These are phyloP conservation scores for Panthera uncia DNA, from an alignment of 2,113 vertebrate species.

Conservation along the genomic window DNA sequence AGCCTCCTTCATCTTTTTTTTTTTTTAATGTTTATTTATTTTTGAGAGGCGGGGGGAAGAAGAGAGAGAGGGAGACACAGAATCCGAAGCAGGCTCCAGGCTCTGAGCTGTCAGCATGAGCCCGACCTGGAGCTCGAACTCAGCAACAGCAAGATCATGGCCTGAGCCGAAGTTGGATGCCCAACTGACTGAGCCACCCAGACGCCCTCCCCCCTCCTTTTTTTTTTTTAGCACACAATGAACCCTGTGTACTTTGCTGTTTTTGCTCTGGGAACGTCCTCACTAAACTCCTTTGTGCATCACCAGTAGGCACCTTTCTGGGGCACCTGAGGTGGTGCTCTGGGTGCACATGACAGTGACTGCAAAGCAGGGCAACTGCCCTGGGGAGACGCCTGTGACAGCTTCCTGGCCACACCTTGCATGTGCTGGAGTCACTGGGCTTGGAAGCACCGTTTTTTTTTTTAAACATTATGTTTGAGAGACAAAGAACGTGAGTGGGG, in stretches of 20 bases:
- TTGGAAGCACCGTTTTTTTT: background rate
- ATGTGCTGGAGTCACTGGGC: rapidly evolving
- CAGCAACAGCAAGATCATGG: too few relatives aligned
- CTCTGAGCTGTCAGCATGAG: too few relatives aligned
- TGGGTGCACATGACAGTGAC: background rate
- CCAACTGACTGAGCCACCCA: too few relatives aligned
- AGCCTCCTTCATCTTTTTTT: background rate
- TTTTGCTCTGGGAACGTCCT: background rate
- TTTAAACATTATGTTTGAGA: too few relatives aligned
- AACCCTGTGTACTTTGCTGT: background rate
- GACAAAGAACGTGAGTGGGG: too few relatives aligned
- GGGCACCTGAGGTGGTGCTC: background rate
- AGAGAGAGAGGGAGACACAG: too few relatives aligned
- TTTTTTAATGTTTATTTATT: background rate
- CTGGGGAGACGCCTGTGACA: rapidly evolving
- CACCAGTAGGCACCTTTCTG: background rate
- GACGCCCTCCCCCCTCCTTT: too few relatives aligned
- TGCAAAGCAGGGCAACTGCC: too few relatives aligned
- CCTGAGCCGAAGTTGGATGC: too few relatives aligned
- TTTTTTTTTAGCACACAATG: background rate
- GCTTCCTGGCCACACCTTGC: background rate
- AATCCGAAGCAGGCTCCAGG: too few relatives aligned
- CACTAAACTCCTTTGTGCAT: background rate
- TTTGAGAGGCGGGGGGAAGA: too few relatives aligned
- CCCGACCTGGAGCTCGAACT: too few relatives aligned